A percentile compares a stretch with the other conserved stretches of the same genome.
Conservation (phyloP, 2,888 invertebrate species). For the Lamproptera curius region DNA sequence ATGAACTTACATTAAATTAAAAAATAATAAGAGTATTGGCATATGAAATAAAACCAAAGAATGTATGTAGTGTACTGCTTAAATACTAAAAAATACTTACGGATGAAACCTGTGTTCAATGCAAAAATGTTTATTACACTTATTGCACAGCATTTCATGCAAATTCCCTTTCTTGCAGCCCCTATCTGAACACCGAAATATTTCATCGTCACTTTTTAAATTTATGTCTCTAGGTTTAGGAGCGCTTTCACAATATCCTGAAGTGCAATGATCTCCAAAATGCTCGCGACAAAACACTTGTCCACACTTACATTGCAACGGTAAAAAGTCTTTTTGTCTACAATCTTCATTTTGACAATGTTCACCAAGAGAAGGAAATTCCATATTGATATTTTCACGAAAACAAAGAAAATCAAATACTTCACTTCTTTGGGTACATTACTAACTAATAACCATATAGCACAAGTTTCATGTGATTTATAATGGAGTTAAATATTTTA, state of each 20-base stretch:
- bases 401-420: no score
- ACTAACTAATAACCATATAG: no score
- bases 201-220: constrained; percentile 54
- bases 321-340: constrained; percentile 85
- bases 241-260: constrained; percentile 68
- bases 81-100: constrained; percentile 47
- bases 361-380: constrained; percentile 84
- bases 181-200: constrained; percentile 75
- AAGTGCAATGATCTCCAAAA: constrained; percentile 74
- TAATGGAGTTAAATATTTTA: no score
- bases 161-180: constrained; percentile 80
- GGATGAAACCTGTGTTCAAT: constrained; percentile 80
- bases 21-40: no score
- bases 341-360: constrained; percentile 80
- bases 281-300: constrained; percentile 83
- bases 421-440: no score
- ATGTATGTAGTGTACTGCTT: no score
- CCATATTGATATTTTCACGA: constrained; percentile 72
- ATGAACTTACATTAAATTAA: no score
- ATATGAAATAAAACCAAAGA: no score
- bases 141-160: constrained; percentile 81
- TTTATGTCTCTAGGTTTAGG: constrained; percentile 59
- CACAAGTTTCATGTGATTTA: no score
- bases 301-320: constrained; percentile 81
- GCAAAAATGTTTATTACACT: constrained; percentile 84